Conservation (phyloP, 2,888 invertebrate genomes). For the Chaetoderma sp. region DNA sequence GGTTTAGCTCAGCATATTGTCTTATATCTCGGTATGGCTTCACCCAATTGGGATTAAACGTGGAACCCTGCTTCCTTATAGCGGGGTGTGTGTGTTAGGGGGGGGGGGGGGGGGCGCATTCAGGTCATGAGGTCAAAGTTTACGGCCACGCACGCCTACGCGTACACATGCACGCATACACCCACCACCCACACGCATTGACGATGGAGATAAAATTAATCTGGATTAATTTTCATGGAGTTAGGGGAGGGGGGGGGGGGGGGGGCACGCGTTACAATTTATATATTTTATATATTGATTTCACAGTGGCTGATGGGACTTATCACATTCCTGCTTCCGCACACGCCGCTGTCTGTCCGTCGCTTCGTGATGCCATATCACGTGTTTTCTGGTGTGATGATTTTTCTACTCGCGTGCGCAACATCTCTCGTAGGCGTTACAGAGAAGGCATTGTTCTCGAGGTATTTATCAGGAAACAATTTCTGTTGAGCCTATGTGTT, state of each 20-base stretch:
- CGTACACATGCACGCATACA: not conserved
- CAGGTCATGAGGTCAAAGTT: no score
- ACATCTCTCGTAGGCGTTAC: slow-evolving; percentile 80
- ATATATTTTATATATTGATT: not conserved
- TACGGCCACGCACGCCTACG: no score
- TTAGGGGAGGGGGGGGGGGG: no score
- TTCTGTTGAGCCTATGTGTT: no score
- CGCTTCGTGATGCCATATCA: slow-evolving; percentile 80
- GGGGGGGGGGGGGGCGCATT: no score
- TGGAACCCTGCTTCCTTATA: no score
- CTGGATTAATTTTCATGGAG: not conserved
- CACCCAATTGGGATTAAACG: no score
- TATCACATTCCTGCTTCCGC: slow-evolving; percentile 81
- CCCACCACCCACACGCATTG: not conserved
- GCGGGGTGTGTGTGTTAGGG: no score
- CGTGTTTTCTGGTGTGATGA: slow-evolving; percentile 79
- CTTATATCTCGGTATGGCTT: no score
- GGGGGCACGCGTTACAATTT: no score
- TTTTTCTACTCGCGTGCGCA: slow-evolving; percentile 78
- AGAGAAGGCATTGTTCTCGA: slow-evolving; percentile 78
- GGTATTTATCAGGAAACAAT: no score
- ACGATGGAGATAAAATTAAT: not conserved
- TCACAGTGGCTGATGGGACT: slow-evolving; percentile 81
- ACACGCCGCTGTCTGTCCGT: slow-evolving; percentile 75
- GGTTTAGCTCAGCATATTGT: no score